Conservation (phyloP, 2,113 vertebrate genomes). For the Sarotherodon lohbergeri region DNA sequence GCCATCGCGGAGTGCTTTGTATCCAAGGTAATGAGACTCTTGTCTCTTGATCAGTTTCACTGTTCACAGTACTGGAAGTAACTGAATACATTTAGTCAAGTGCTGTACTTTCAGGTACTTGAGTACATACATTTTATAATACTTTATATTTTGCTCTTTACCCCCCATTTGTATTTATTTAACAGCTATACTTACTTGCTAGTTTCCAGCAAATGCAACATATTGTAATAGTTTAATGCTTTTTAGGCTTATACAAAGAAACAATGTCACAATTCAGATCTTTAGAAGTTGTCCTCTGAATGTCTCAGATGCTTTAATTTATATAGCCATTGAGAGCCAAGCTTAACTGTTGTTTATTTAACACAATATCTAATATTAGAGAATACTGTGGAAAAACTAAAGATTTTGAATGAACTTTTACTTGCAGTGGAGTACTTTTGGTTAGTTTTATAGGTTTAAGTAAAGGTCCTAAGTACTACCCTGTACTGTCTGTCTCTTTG, state of each 20-base stretch:
- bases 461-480: not conserved
- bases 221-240: not conserved
- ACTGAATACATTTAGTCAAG: not conserved
- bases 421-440: not conserved
- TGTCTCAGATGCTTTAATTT: not conserved
- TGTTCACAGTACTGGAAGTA: not conserved
- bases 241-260: not conserved
- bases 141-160: not conserved
- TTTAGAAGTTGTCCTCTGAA: not conserved
- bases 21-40: conserved; percentile 83
- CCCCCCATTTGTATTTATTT: not conserved
- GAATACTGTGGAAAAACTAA: not conserved
- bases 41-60: not conserved
- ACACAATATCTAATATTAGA: not conserved
- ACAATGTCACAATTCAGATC: not conserved
- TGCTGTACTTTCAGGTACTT: not conserved
- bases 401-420: not conserved
- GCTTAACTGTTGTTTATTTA: not conserved
- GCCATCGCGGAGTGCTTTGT: conserved; percentile 79
- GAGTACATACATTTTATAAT: not conserved
- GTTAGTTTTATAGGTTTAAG: not conserved
- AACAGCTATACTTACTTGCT: not conserved
- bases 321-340: not conserved
- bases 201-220: not conserved
- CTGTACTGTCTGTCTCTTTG: not conserved